A percentile compares a stretch with the other conserved stretches of the same genome.
Evolutionary conservation across 2,113 vertebrate genomes (phyloP).

Genomic region (Nothobranchius furzeri): DNA sequence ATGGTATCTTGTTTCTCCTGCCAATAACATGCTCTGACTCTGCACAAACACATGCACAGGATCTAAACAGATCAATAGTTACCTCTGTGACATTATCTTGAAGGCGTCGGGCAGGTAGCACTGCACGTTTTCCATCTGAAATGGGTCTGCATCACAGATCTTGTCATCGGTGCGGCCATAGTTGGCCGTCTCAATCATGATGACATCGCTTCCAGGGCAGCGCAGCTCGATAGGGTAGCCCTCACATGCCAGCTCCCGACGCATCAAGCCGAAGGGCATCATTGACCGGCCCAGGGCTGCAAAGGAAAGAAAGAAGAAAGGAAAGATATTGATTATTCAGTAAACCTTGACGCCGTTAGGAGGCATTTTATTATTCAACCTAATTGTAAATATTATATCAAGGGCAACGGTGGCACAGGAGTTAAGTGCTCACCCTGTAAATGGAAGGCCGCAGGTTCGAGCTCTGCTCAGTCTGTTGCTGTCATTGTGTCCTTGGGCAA

Average conservation of each 20-base stretch:
- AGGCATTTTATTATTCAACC: constrained; percentile 58
- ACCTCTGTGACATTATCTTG: constrained; percentile 97
- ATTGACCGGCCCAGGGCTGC: constrained; percentile 88
- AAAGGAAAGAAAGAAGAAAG: constrained; percentile 41
- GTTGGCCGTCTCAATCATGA: constrained; percentile 94
- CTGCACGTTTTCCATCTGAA: constrained; percentile 96
- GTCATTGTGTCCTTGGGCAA: no score
- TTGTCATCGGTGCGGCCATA: constrained; percentile 94
- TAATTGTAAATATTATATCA: constrained; percentile 59
- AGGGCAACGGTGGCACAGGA: no score
- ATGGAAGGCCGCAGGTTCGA: no score
- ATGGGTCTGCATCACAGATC: constrained; percentile 93
- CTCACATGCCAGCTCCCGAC: constrained; percentile 91
- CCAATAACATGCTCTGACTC: constrained; percentile 37
- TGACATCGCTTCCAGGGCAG: constrained; percentile 92
- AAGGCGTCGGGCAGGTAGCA: constrained; percentile 92
- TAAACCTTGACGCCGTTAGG: constrained; percentile 60
- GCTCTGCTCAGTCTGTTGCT: no score
- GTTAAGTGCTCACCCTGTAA: no score
- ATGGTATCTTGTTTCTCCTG: constrained; percentile 39
- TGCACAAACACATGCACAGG: constrained; percentile 31
- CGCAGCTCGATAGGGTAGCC: constrained; percentile 95
- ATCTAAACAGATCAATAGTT: constrained; percentile 51
- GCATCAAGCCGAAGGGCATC: constrained; percentile 91
- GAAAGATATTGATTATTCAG: constrained; percentile 64